Evolutionary conservation across 1,140 invertebrate species (phyloP), one percentile per base, ranked within the genome.

Genomic region (Leguminivora glycinivorella): DNA sequence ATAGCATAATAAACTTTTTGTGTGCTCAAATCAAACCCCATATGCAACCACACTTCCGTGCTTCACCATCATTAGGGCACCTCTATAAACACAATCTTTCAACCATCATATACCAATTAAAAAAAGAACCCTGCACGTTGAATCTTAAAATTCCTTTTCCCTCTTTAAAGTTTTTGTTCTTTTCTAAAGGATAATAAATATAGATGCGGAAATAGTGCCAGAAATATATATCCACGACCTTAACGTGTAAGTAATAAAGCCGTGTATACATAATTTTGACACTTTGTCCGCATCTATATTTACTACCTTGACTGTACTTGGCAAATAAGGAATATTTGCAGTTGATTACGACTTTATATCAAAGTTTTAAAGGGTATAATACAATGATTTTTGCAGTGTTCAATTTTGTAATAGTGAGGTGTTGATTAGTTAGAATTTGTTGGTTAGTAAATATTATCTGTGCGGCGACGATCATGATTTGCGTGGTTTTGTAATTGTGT

Each of bases 11-110:
- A 63, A 63, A 63, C 58, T 63, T 29, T 29, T 10, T 63, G 58
- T 63, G 26, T 63, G 58, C n/a, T 34, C n/a, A 63, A 63, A 63
- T 63, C 58, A 63, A 63, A 63, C 58, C n/a, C 26, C 58, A 31
- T 63, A n/a, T 63, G 26, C 10, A 9, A 17, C 58, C 26, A 63
- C 58, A 63, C 22, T 63, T 63, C 26, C 58, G 58, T 63, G 58
- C 58, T 34, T 9, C 5, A 17, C 58, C 34, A 29, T 63, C 58
- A 63, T 63, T 63, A 63, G 58, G 58, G 58, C 19, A 63, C 6
- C 29, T 17, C 26, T 63, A 34, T 31, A 26, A 63, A 31, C 14
- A 9, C 29, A 29, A 14, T 5, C 58, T n/a, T n/a, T 58, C n/a
- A 29, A 25, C n/a, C 9, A 1, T 1, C 47, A 10, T 7, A 1